A percentile compares a stretch with the other conserved stretches of the same genome.
Evolutionary conservation across 2,888 invertebrate genomes (phyloP).

Genomic region (Trichopoda pennipes): DNA sequence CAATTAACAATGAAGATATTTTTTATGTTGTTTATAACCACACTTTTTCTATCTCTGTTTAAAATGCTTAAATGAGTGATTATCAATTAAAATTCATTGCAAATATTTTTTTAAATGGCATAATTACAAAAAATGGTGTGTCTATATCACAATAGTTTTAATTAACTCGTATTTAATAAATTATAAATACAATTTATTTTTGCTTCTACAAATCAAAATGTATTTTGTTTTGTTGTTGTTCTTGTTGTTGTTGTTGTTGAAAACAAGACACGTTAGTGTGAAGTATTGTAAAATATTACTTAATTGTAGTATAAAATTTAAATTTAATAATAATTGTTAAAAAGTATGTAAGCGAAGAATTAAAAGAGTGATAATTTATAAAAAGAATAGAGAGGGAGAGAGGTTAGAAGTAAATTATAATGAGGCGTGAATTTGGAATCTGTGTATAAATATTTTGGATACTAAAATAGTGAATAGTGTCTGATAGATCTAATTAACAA

Average conservation of each 20-base stretch:
- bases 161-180: slow-evolving; percentile 31
- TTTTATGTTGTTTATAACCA: neutral
- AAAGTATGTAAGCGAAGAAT: too few species aligned
- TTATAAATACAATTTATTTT: slow-evolving; percentile 25
- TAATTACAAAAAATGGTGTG: slow-evolving; percentile 59
- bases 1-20: slow-evolving; percentile 62
- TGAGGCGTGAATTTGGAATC: too few species aligned
- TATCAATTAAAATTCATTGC: slow-evolving; percentile 64
- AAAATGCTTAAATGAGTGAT: slow-evolving; percentile 5
- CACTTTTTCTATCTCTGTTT: neutral
- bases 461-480: too few species aligned
- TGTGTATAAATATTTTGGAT: too few species aligned
- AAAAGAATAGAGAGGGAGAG: neutral
- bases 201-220: slow-evolving; percentile 23
- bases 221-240: slow-evolving; percentile 4
- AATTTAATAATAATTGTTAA: slow-evolving; percentile 38
- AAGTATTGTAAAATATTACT: slow-evolving; percentile 57
- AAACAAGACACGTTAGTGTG: slow-evolving; percentile 57
- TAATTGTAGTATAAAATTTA: slow-evolving; percentile 56
- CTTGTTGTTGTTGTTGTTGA: too few species aligned
- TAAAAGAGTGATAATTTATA: neutral
- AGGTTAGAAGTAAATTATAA: too few species aligned
- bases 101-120: slow-evolving; percentile 60
- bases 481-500: too few species aligned
- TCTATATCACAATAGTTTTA: neutral